These are phyloP conservation scores for Balaeniceps rex DNA, from an alignment of 2,113 vertebrate species.

Conservation along the genomic window DNA sequence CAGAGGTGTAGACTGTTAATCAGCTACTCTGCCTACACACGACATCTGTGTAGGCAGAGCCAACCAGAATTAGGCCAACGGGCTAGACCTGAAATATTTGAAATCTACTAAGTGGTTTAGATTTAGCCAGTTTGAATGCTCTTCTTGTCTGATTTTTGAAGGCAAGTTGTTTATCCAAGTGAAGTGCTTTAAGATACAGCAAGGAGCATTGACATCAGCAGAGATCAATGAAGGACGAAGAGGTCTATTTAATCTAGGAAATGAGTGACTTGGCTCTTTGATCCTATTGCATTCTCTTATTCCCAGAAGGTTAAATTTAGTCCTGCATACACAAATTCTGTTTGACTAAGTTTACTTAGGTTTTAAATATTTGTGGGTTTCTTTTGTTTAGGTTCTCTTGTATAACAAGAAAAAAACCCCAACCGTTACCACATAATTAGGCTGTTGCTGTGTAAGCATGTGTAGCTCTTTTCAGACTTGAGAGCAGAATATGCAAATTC, in stretches of 20 bases:
- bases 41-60: not conserved
- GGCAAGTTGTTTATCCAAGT: conserved; percentile 47
- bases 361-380: conserved; percentile 62
- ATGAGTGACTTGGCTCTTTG: conserved; percentile 68
- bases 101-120: not conserved
- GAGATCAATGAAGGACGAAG: conserved; percentile 32
- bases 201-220: conserved; percentile 47
- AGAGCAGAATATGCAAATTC: conserved; percentile 41
- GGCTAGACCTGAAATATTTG: not conserved
- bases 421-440: conserved; percentile 52
- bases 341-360: conserved; percentile 55
- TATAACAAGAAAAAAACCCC: not conserved
- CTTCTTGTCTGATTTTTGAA: conserved; percentile 47
- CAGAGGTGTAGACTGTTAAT: not conserved
- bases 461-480: conserved; percentile 4
- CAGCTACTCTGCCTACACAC: not conserved
- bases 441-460: conserved; percentile 43
- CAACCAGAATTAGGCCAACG: not conserved
- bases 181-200: conserved; percentile 34
- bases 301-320: conserved; percentile 59
- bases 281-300: conserved; percentile 57
- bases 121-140: not conserved
- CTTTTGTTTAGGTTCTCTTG: conserved; percentile 59
- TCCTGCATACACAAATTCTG: conserved; percentile 50
- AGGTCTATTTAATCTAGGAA: conserved; percentile 61